Percentiles rank a stretch among this genome's conserved stretches.
Evolutionary conservation across 2,113 vertebrate species (phyloP).

Genomic region (Psilopogon haemacephalus): DNA sequence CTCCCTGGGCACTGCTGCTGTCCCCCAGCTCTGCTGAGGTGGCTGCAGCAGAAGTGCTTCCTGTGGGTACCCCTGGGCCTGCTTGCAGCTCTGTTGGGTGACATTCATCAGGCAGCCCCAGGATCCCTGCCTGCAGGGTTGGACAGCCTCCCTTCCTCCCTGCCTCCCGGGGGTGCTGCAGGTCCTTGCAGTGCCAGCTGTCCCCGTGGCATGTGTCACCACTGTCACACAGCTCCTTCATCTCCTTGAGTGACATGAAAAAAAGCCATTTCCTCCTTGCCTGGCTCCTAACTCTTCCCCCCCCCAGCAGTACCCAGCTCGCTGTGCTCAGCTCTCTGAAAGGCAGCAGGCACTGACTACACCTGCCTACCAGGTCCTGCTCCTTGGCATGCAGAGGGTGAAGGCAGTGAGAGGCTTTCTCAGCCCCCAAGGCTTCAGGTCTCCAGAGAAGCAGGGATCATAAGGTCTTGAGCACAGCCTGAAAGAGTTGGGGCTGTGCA

Average conservation of each 20-base stretch:
- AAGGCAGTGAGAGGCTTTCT: not conserved
- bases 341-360: not conserved
- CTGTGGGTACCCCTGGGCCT: not conserved
- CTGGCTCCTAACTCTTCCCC: not conserved
- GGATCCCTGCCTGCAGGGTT: not conserved
- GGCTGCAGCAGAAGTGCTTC: not conserved
- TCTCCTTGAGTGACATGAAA: not conserved
- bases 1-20: not conserved
- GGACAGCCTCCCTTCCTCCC: not conserved
- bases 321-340: not conserved
- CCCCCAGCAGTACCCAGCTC: not conserved
- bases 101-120: not conserved
- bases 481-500: no score
- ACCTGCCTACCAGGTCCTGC: not conserved
- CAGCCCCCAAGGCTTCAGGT: not conserved
- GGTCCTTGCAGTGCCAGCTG: not conserved
- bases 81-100: not conserved
- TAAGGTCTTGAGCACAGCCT: no score
- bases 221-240: accelerated
- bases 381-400: not conserved
- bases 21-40: not conserved
- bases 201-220: not conserved
- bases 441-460: not conserved
- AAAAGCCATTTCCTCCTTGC: not conserved
- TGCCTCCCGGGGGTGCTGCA: not conserved